phyloP scores from a whole-genome alignment of 2,888 invertebrate genomes.

The Proisotoma minuta region DNA sequence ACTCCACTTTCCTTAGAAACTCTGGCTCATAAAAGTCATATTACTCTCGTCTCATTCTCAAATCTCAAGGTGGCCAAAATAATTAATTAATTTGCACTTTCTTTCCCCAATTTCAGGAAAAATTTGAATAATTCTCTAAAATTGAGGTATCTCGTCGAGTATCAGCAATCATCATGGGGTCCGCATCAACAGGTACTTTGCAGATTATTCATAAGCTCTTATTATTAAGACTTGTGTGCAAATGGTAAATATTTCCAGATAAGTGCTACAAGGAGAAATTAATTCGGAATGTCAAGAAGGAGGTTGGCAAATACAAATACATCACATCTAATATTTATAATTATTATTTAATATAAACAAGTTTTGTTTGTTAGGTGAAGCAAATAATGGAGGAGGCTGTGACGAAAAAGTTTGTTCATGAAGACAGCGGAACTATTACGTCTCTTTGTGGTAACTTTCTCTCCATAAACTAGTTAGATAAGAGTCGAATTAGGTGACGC shows the following conservation, averaged over 20 bases:
- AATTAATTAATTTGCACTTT: too few species aligned
- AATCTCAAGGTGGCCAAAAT: too few species aligned
- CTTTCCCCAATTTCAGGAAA: too few species aligned
- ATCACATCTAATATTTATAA: not conserved
- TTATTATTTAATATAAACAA: not conserved
- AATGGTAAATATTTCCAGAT: constrained; percentile 30
- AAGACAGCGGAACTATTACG: constrained; percentile 87
- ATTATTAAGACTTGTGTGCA: constrained; percentile 8
- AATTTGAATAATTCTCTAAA: too few species aligned
- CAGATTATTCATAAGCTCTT: not conserved
- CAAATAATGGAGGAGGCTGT: constrained; percentile 96
- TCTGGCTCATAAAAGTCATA: too few species aligned
- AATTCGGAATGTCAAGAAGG: constrained; percentile 76
- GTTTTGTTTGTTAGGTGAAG: constrained; percentile 63
- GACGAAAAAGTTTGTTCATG: constrained; percentile 84
- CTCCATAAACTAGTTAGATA: too few species aligned
- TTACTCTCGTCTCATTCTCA: too few species aligned
- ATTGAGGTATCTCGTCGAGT: too few species aligned
- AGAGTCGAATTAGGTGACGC: too few species aligned
- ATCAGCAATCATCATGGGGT: too few species aligned
- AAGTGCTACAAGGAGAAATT: constrained; percentile 65
- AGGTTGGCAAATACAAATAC: too few species aligned
- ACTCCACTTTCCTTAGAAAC: too few species aligned
- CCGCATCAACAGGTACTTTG: constrained; percentile 20
- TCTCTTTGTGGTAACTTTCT: constrained; percentile 66